These are phyloP conservation scores for Lithophane ornitopus DNA, from an alignment of 2,888 invertebrate species.

Conservation along the genomic window DNA sequence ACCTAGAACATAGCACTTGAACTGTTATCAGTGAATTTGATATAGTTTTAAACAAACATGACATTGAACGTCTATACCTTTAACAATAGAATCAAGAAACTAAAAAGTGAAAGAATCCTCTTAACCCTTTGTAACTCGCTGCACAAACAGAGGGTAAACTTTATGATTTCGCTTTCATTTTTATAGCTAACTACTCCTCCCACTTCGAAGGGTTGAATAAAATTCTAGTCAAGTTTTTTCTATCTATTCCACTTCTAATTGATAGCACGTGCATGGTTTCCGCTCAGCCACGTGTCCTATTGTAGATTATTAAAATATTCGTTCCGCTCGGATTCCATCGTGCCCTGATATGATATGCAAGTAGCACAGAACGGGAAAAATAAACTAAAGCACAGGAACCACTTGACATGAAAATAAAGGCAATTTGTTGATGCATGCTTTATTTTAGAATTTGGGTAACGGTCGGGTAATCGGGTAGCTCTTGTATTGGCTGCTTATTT, in stretches of 20 bases:
- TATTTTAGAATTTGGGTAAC: conserved; percentile 53
- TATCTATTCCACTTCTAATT: conserved; percentile 84
- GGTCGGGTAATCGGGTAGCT: conserved; percentile 41
- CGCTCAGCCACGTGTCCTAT: conserved; percentile 87
- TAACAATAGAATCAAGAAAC: not conserved
- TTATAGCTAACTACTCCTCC: conserved; percentile 74
- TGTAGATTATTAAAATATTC: conserved; percentile 86
- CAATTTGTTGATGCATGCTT: conserved; percentile 72
- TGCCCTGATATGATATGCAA: conserved; percentile 75
- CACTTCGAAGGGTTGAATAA: conserved; percentile 73
- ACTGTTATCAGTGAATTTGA: conserved; percentile 29
- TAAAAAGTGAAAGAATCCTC: conserved; percentile 35
- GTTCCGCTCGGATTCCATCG: conserved; percentile 77
- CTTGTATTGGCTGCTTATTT: conserved; percentile 47
- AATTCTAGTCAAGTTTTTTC: conserved; percentile 79
- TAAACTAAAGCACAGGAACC: conserved; percentile 77
- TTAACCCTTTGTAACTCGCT: conserved; percentile 29
- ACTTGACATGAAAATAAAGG: conserved; percentile 80
- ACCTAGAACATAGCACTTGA: conserved; percentile 30
- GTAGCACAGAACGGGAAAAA: conserved; percentile 66
- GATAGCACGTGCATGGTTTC: conserved; percentile 88
- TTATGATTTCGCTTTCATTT: conserved; percentile 73
- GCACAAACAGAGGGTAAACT: conserved; percentile 63
- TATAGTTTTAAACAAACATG: conserved; percentile 10
- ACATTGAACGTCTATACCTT: not conserved